These are phyloP conservation scores for Ferdinandea cuprea DNA, from an alignment of 2,888 invertebrate genomes.

Conservation along the genomic window DNA sequence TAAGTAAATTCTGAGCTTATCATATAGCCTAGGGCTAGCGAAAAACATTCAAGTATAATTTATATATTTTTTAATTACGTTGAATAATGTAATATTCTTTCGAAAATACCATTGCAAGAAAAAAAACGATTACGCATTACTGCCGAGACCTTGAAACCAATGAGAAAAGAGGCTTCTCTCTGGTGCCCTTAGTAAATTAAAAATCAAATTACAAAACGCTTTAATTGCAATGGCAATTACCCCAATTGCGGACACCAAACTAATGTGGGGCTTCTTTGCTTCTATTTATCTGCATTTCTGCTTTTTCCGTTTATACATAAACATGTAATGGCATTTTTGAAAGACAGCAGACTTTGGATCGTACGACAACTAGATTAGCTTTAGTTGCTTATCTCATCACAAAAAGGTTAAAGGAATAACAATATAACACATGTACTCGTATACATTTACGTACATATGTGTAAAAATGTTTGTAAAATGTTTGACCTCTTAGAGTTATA, in stretches of 20 bases:
- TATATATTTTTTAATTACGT: background rate
- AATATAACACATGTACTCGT: conserved; percentile 1
- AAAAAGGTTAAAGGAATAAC: conserved; percentile 37
- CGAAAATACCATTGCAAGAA: background rate
- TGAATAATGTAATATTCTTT: background rate
- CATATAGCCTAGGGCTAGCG: background rate
- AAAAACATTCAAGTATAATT: background rate
- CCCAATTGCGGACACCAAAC: conserved; percentile 50
- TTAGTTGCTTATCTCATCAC: conserved; percentile 35
- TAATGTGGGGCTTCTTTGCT: conserved; percentile 31
- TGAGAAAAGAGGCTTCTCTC: conserved; percentile 26
- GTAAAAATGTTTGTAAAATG: background rate
- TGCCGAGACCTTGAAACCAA: conserved; percentile 43
- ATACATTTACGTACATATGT: background rate
- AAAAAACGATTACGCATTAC: background rate
- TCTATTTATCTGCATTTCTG: background rate
- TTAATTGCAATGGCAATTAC: conserved; percentile 59
- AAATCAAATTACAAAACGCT: conserved; percentile 65
- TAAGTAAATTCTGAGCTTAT: conserved; percentile 4
- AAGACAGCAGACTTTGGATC: conserved; percentile 20
- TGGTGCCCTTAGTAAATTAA: conserved; percentile 7
- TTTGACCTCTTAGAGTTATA: conserved; percentile 50
- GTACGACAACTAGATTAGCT: conserved; percentile 23
- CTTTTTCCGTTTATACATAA: background rate
- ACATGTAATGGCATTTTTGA: conserved; percentile 4